Conservation (phyloP, 2,797 vertebrate genomes). For the Oreortyx pictus region DNA sequence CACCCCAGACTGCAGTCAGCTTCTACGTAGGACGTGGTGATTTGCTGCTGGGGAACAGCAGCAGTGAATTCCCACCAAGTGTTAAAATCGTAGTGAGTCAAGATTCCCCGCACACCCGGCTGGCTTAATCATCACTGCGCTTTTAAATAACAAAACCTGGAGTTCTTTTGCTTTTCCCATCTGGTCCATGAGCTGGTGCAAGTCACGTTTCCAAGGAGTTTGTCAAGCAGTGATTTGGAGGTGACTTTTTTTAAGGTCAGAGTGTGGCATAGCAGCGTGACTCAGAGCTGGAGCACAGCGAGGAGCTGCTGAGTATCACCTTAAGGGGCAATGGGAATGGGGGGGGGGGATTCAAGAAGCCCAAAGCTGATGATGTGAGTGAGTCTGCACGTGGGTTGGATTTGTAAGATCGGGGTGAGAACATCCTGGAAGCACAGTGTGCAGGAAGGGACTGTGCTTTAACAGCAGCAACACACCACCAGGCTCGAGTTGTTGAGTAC, state of each 20-base stretch:
- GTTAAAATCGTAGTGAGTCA: conserved; percentile 33
- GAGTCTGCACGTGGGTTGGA: background rate
- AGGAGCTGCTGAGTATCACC: background rate
- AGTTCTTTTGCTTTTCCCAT: background rate
- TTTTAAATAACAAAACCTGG: conserved; percentile 22
- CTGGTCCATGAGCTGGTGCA: background rate
- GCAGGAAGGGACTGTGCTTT: background rate
- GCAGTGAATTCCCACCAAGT: background rate
- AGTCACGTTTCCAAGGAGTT: background rate
- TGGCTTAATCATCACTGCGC: background rate
- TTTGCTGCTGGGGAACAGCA: background rate
- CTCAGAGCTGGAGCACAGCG: background rate
- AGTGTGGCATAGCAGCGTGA: background rate
- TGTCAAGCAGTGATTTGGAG: background rate
- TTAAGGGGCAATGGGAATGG: background rate
- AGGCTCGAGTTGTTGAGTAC: background rate
- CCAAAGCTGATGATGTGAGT: accelerated
- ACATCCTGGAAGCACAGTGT: accelerated
- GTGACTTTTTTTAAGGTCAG: background rate
- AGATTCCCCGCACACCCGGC: background rate
- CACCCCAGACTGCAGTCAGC: background rate
- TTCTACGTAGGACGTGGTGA: accelerated
- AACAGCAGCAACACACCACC: background rate
- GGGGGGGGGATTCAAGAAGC: background rate
- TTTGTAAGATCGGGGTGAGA: background rate